These are phyloP conservation scores for Trypoxylon attenuatum DNA, from an alignment of 2,888 invertebrate genomes.

Conservation along the genomic window DNA sequence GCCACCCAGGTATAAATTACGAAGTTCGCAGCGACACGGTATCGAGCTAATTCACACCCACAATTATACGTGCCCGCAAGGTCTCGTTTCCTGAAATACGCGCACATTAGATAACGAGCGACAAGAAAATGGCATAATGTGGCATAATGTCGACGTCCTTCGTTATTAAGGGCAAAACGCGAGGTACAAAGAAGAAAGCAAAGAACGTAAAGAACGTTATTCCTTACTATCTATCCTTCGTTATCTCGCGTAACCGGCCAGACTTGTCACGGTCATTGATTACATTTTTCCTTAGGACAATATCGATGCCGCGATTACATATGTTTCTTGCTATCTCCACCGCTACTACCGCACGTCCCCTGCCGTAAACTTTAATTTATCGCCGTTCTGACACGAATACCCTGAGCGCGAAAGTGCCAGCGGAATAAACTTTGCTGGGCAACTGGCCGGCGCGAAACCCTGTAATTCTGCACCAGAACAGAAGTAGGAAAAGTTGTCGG, in stretches of 20 bases:
- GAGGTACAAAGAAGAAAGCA: too few relatives aligned
- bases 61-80: conserved; percentile 4
- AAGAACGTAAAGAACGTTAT: not conserved
- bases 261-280: conserved; percentile 29
- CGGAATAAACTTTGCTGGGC: too few relatives aligned
- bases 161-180: conserved; percentile 6
- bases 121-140: not conserved
- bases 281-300: conserved; percentile 22
- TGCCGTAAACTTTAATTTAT: too few relatives aligned
- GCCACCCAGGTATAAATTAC: conserved; percentile 21
- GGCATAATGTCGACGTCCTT: conserved; percentile 3
- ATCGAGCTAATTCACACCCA: conserved; percentile 2
- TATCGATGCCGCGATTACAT: conserved; percentile 27
- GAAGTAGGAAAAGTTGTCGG: too few relatives aligned
- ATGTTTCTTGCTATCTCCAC: too few relatives aligned
- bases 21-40: too few relatives aligned
- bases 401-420: too few relatives aligned
- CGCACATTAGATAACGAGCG: conserved; percentile 1
- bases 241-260: conserved; percentile 19
- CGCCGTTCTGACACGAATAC: too few relatives aligned
- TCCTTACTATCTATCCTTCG: conserved; percentile 7
- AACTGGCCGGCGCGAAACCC: too few relatives aligned
- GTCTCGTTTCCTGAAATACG: not conserved
- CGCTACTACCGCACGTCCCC: too few relatives aligned
- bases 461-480: too few relatives aligned